These are phyloP conservation scores for Arctocebus calabarensis DNA, from an alignment of 2,797 vertebrate species.

Conservation along the genomic window DNA sequence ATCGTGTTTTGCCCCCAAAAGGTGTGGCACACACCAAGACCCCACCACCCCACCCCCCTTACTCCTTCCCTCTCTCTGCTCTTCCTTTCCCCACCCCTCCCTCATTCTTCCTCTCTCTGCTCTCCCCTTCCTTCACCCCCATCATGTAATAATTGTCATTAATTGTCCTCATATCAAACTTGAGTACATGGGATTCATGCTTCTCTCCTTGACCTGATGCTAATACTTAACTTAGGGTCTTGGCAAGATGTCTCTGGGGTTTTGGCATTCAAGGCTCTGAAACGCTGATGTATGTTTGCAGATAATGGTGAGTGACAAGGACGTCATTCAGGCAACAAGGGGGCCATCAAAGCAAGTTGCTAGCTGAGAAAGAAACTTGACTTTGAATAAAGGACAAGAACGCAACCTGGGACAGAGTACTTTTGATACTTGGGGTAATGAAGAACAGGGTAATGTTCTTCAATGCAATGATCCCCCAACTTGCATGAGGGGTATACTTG, in stretches of 20 bases:
- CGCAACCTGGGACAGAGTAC: background rate
- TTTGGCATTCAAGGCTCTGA: background rate
- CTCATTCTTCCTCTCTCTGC: too few relatives aligned
- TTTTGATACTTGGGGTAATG: background rate
- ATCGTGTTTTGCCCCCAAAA: too few relatives aligned
- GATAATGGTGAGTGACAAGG: background rate
- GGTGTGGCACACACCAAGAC: too few relatives aligned
- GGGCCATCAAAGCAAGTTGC: background rate
- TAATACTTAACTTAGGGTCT: background rate
- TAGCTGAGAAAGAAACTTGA: background rate
- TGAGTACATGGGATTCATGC: too few relatives aligned
- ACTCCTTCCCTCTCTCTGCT: too few relatives aligned
- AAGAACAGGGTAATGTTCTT: background rate
- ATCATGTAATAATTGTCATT: too few relatives aligned
- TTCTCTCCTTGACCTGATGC: background rate
- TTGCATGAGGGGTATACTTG: background rate
- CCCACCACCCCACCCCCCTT: too few relatives aligned
- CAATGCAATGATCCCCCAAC: background rate
- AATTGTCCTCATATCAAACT: too few relatives aligned
- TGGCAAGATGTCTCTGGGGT: background rate
- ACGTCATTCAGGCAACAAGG: background rate
- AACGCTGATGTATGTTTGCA: background rate
- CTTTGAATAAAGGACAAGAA: background rate
- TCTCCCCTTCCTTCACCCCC: too few relatives aligned
- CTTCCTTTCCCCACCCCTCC: too few relatives aligned